Conservation (phyloP, 2,113 vertebrate genomes). For the Toxostoma redivivum region DNA sequence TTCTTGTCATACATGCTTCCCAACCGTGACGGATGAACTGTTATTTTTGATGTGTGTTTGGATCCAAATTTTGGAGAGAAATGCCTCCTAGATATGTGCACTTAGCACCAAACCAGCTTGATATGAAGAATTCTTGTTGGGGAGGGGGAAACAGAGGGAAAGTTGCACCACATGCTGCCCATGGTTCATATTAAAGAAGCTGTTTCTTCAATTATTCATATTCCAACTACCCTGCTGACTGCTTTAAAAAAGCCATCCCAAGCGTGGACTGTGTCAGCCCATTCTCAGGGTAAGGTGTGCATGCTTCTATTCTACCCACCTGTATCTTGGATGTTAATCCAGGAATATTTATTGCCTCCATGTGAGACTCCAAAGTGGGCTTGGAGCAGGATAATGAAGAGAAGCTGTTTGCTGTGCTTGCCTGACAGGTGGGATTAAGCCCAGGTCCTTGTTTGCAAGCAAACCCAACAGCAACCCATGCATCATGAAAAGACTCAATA, state of each 20-base stretch:
- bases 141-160: background rate
- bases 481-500: background rate
- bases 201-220: conserved; percentile 37
- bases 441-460: background rate
- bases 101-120: conserved; percentile 38
- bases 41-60: conserved; percentile 56
- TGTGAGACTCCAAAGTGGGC: background rate
- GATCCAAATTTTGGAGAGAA: conserved; percentile 52
- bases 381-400: background rate
- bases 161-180: conserved; percentile 1
- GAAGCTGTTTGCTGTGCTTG: background rate
- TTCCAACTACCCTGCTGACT: background rate
- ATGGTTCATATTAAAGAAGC: conserved; percentile 4
- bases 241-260: conserved; percentile 12
- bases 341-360: conserved; percentile 28
- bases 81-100: conserved; percentile 25
- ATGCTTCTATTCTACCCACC: background rate
- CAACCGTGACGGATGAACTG: conserved; percentile 60
- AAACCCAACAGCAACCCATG: background rate
- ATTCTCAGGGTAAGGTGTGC: conserved; percentile 2
- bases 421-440: conserved; percentile 21
- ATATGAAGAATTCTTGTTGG: conserved; percentile 37
- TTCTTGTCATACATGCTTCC: conserved; percentile 61
- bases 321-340: background rate
- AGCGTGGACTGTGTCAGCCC: background rate